Base-by-base conservation (phyloP, 2,888 invertebrate genomes). In the Heteromurus nitidus region DNA sequence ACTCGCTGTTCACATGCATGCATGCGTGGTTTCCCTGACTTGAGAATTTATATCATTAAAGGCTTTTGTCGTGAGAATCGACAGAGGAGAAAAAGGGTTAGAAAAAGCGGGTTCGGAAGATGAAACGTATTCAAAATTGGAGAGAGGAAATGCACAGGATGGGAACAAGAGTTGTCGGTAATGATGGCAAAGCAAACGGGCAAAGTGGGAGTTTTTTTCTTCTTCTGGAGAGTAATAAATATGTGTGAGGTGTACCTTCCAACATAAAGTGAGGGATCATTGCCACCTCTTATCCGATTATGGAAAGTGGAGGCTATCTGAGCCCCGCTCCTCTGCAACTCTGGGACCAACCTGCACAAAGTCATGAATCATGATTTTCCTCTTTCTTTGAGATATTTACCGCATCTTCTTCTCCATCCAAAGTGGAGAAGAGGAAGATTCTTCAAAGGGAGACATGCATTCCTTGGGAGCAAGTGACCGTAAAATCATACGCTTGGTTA, bases 281-380 rank as follows among this genome's bases (percentile, higher is more conserved):
- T 86, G 44, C 87, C 87, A 44, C 86, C 87, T 83, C 85, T 87
- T 84, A 87, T 84, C 76, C 86, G 82, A 81, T 85, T 87, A 82
- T 87, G 87, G 62, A 83, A 82, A 72, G 75, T 85, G 2, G 87
- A 86, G 36, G 86, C 84, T 65, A 86, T 86, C 72, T 86, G 85
- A 36, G 87, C 86, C 73, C 87, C 87, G 70, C 86, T 87, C 72
- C 86, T 75, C 68, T 87, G 86, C 72, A 87, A 60, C 79, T 87
- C 87, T 13, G 86, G 86, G 58, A 87, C 86, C 62, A 86, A 75
- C 76, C 85, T 86, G 67, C 36, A 31, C 70, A 70, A 68, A 73
- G 80, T 80, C 80, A 80, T 73, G 67, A 80, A 73, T 80, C 80
- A 80, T 79, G 79, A 79, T 80, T 80, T 80, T 68, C 55, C 44